Evolutionary conservation across 2,797 vertebrate genomes (phyloP).

Genomic region (Ctenochaetus hawaiiensis): DNA sequence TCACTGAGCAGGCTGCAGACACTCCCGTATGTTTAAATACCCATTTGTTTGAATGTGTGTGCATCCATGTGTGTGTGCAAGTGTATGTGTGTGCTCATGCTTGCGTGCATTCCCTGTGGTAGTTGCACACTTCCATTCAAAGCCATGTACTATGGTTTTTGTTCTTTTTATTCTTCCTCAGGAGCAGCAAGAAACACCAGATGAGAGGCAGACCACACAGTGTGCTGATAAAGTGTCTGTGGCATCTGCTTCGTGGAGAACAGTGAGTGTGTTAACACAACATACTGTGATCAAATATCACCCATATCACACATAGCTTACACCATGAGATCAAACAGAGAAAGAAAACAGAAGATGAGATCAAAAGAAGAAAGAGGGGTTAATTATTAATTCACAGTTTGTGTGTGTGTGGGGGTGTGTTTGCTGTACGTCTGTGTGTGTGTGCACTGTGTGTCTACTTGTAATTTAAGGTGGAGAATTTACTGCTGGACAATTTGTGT

Average conservation of each 20-base stretch:
- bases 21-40: slow-evolving; percentile 9
- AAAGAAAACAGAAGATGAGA: slow-evolving; percentile 14
- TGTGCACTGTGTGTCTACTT: not conserved
- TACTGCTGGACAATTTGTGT: slow-evolving; percentile 61
- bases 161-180: slow-evolving; percentile 21
- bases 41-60: not conserved
- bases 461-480: slow-evolving; percentile 64
- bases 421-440: not conserved
- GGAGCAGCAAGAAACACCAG: slow-evolving; percentile 49
- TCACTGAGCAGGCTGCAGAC: not conserved
- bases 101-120: not conserved
- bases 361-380: slow-evolving; percentile 30
- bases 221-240: slow-evolving; percentile 44
- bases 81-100: not conserved
- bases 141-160: not conserved
- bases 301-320: slow-evolving; percentile 20
- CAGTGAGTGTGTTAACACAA: slow-evolving; percentile 66
- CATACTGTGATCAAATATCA: slow-evolving; percentile 44
- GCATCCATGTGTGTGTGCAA: not conserved
- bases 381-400: slow-evolving; percentile 41
- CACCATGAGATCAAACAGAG: slow-evolving; percentile 26
- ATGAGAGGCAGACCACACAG: slow-evolving; percentile 47
- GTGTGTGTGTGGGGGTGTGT: not conserved
- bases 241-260: slow-evolving; percentile 60
- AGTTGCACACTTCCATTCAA: not conserved